A percentile compares a stretch with the other conserved stretches of the same genome.
Evolutionary conservation across 2,888 invertebrate species (phyloP).

Genomic region (Lasioglossum marginatum): DNA sequence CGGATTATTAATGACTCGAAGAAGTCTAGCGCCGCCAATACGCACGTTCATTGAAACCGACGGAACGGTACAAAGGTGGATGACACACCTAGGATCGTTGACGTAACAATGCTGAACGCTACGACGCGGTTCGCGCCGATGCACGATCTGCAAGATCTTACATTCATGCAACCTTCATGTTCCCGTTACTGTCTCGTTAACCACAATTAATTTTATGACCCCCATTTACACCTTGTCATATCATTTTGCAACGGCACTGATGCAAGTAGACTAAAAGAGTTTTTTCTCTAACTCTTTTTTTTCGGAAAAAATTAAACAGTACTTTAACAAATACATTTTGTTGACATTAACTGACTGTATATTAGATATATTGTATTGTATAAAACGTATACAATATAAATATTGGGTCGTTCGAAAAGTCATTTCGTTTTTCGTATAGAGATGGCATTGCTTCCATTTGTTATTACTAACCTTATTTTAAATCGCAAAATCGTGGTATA

Average conservation of each 20-base stretch:
- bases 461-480: too few relatives aligned
- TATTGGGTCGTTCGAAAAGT: too few relatives aligned
- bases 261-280: background rate
- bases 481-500: too few relatives aligned
- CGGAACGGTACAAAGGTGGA: background rate
- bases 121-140: background rate
- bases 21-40: background rate
- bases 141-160: background rate
- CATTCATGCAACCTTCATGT: too few relatives aligned
- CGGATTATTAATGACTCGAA: conserved; percentile 54
- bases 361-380: too few relatives aligned
- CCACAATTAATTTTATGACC: background rate
- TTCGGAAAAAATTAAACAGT: too few relatives aligned
- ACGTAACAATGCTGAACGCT: background rate
- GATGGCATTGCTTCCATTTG: too few relatives aligned
- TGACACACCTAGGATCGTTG: background rate
- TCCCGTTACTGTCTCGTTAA: background rate
- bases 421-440: too few relatives aligned
- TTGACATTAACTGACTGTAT: too few relatives aligned
- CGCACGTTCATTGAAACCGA: conserved; percentile 56
- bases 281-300: too few relatives aligned
- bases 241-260: background rate
- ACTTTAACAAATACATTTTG: too few relatives aligned
- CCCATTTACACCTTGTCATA: background rate
- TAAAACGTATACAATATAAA: too few relatives aligned